Percentiles rank a stretch among this genome's conserved stretches.
phyloP scores from a whole-genome alignment of 2,113 vertebrate genomes.

The Cromileptes altivelis region DNA sequence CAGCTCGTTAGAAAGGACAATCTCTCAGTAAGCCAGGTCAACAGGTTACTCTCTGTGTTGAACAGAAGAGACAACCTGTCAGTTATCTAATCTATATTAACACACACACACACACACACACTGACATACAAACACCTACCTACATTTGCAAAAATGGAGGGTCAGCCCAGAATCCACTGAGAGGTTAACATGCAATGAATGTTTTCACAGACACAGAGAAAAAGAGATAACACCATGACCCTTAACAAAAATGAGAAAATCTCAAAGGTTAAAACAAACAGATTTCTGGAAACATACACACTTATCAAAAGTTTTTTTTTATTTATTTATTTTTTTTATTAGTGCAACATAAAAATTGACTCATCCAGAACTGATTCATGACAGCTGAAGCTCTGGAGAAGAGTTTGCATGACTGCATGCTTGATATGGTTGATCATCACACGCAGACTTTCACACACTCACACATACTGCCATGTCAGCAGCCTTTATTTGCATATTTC shows the following conservation, averaged over 20 bases:
- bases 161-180: not conserved
- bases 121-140: not conserved
- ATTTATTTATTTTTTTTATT: not conserved
- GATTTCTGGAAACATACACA: not conserved
- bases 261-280: not conserved
- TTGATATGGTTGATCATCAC: not conserved
- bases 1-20: constrained; percentile 1
- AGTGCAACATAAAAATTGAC: not conserved
- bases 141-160: not conserved
- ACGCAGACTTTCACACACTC: too few species aligned
- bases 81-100: not conserved
- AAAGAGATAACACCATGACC: not conserved
- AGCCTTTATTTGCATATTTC: constrained; percentile 43
- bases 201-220: not conserved
- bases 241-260: not conserved
- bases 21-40: constrained; percentile 21
- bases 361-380: not conserved
- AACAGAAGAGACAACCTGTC: not conserved
- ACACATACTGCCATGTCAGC: constrained; percentile 30
- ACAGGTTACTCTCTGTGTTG: constrained; percentile 13
- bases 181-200: not conserved
- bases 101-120: constrained; percentile 9
- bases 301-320: not conserved
- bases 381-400: not conserved
- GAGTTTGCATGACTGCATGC: constrained; percentile 13